Percentiles rank a stretch among this genome's conserved stretches.
These are phyloP conservation scores for Ceuthmochares aereus DNA, from an alignment of 2,113 vertebrate genomes.

Conservation along the genomic window DNA sequence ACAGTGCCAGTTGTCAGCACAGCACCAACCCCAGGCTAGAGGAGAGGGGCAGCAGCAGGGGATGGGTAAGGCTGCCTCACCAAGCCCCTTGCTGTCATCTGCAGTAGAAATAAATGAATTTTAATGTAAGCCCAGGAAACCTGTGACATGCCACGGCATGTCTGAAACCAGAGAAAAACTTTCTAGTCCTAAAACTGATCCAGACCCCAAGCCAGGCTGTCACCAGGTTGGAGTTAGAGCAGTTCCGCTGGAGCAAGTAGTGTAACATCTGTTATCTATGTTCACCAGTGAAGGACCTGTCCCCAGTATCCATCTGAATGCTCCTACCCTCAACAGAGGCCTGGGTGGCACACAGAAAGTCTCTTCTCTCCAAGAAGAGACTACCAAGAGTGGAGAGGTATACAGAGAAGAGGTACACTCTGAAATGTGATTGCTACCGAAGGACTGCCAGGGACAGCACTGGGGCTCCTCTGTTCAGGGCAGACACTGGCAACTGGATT, in stretches of 20 bases:
- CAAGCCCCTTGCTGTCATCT: neutral
- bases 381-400: neutral
- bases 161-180: neutral
- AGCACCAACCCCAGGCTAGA: accelerated
- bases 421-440: accelerated
- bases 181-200: neutral
- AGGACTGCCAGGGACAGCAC: neutral
- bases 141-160: accelerated
- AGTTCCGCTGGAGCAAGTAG: neutral
- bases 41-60: neutral
- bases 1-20: accelerated
- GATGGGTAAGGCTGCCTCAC: neutral
- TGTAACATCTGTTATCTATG: accelerated
- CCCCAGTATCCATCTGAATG: neutral
- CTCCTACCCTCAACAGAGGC: neutral
- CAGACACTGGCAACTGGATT: neutral
- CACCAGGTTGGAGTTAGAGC: neutral
- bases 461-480: neutral
- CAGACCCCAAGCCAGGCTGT: neutral
- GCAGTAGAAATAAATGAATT: neutral
- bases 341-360: neutral
- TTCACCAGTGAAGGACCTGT: neutral
- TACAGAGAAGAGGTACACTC: neutral
- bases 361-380: accelerated
- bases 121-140: neutral